Base-by-base conservation (phyloP, 2,113 vertebrate species). In the Tursiops truncatus region DNA sequence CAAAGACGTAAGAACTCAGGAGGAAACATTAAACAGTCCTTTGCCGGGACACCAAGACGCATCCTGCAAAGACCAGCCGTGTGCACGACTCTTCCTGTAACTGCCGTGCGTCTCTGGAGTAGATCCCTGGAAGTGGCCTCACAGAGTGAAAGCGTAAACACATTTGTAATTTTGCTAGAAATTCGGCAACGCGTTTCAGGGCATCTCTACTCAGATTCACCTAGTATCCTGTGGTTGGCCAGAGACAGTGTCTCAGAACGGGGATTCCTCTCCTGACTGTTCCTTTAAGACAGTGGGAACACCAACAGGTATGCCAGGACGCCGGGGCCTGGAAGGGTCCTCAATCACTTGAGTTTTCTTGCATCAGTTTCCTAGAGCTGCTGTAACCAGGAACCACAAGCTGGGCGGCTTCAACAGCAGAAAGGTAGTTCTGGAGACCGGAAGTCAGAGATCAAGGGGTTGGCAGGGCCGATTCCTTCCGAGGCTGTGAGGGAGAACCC, bases 151-250 rank as follows among this genome's bases (percentile, higher is more conserved):
- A 56, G 76, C 1, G 6, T 56, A 23, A 56, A 23, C 11, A 7
- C 76, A 8, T 13, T 13, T 31, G 47, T 23, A 5, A 21, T 2
- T 7, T 62, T 26, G 25, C 60, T 62, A 26, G 60, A 26, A n/a
- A 79, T 33, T 23, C 10, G 6, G 76, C 5, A 3, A n/a, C 13
- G 74, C 0, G 1, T 17, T 21, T 23, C 21, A 33, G 28, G 33
- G 31, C 47, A 7, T 53, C 47, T 53, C 76, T 53, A 50, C 28
- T 33, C 44, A 3, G 44, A 50, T 2, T 28, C 47, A 53, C 28
- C 76, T 2, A 14, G 20, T 4, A 25, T 13, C 18, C 1, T 18
- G 31, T 0, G 11, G 31, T 14, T n/a, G 11, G 11, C 76, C 33
- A 28, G 76, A 56, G 76, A 28, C 9, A 4, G 50, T 23, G 18